A percentile compares a stretch with the other conserved stretches of the same genome.
Conservation (phyloP, 2,797 vertebrate genomes). For the Labroides dimidiatus region DNA sequence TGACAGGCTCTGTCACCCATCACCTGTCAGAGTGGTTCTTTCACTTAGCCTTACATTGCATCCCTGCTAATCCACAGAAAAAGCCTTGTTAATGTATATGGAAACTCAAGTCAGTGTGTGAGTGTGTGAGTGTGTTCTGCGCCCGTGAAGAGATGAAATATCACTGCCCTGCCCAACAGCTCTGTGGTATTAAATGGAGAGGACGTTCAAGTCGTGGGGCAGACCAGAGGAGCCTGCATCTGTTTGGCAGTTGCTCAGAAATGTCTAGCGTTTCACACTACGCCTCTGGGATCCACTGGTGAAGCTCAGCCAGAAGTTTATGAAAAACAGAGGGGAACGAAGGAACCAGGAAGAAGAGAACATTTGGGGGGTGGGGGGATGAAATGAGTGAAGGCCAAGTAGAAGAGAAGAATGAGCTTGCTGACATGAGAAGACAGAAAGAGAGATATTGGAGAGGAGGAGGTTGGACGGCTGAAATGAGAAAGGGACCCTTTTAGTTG, state of each 20-base stretch:
- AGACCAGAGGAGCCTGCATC: constrained; percentile 77
- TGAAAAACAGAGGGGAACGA: constrained; percentile 79
- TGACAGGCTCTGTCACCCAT: no score
- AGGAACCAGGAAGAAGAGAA: constrained; percentile 36
- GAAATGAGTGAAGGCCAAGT: constrained; percentile 40
- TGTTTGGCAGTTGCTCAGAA: constrained; percentile 79
- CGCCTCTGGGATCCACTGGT: constrained; percentile 74
- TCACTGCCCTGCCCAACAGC: constrained; percentile 33
- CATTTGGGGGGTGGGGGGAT: constrained; percentile 12
- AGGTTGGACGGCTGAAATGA: constrained; percentile 66
- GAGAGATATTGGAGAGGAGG: constrained; percentile 61
- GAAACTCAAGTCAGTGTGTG: constrained; percentile 25
- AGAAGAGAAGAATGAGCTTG: constrained; percentile 65
- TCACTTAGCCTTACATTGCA: no score
- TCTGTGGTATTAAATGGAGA: constrained; percentile 57
- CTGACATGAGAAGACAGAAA: constrained; percentile 69
- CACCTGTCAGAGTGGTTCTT: no score
- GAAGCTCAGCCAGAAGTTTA: constrained; percentile 78
- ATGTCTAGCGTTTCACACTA: constrained; percentile 82
- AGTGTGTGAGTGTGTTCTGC: constrained; percentile 16
- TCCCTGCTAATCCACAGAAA: no score
- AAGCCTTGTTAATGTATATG: neutral
- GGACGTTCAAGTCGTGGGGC: constrained; percentile 69
- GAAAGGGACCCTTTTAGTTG: constrained; percentile 60
- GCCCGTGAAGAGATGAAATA: constrained; percentile 35